Conservation (phyloP, 2,888 invertebrate genomes). For the Biston betularia region DNA sequence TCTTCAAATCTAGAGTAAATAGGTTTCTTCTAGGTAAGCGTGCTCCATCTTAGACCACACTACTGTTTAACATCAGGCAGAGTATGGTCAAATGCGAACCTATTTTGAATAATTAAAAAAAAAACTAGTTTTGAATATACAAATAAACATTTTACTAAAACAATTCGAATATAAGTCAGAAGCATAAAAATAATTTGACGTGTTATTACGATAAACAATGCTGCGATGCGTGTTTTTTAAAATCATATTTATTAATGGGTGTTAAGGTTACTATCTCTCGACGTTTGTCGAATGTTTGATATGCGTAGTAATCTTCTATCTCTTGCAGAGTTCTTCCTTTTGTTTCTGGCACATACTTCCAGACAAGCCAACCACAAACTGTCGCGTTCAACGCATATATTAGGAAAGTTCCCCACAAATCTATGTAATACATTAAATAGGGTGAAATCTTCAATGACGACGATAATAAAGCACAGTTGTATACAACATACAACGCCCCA, state of each 20-base stretch:
- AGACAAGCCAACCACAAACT: constrained; percentile 35
- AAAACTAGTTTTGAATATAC: no score
- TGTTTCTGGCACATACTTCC: constrained; percentile 44
- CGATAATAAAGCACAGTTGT: constrained; percentile 33
- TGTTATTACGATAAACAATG: neutral
- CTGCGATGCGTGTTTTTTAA: neutral
- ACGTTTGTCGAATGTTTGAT: constrained; percentile 23
- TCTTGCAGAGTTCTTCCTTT: constrained; percentile 40
- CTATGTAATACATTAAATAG: constrained; percentile 39
- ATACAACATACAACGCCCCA: constrained; percentile 40
- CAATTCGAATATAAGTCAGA: neutral
- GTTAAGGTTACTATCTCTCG: constrained; percentile 1
- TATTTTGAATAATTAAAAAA: no score
- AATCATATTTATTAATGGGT: constrained; percentile 8
- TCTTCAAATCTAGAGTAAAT: no score
- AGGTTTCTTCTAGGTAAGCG: no score
- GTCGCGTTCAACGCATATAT: constrained; percentile 34
- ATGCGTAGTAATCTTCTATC: constrained; percentile 42
- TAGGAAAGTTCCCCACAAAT: constrained; percentile 42
- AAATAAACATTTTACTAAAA: neutral
- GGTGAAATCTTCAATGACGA: constrained; percentile 41
- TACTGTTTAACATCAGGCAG: no score
- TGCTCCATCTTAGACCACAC: no score
- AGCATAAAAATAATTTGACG: no score
- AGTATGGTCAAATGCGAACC: no score